These are phyloP conservation scores for Eucera pruinosa DNA, from an alignment of 2,888 invertebrate genomes.

Conservation along the genomic window DNA sequence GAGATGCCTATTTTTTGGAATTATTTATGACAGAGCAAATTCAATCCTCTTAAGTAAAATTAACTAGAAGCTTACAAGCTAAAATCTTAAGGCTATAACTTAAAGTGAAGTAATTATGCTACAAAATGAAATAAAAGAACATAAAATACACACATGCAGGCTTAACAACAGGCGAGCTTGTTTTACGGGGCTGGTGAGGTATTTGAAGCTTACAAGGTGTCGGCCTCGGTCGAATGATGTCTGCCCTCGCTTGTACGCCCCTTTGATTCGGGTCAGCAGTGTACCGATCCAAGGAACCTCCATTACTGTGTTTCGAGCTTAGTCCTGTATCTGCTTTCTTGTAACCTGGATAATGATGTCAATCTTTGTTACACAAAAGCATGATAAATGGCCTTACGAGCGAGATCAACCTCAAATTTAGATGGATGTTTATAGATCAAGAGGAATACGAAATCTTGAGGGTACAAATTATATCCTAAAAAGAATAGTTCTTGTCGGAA, in stretches of 20 bases:
- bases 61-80: neutral
- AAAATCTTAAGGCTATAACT: neutral
- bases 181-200: slow-evolving; percentile 81
- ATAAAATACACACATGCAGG: slow-evolving; percentile 83
- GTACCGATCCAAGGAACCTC: slow-evolving; percentile 87
- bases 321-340: slow-evolving; percentile 82
- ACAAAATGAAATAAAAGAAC: slow-evolving; percentile 63
- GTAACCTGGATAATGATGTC: slow-evolving; percentile 79
- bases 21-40: too few relatives aligned
- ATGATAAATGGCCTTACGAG: neutral
- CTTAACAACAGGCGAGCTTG: slow-evolving; percentile 81
- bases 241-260: slow-evolving; percentile 88
- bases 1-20: too few relatives aligned
- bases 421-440: too few relatives aligned
- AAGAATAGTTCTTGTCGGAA: too few relatives aligned
- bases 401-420: neutral
- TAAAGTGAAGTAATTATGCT: slow-evolving; percentile 45
- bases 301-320: slow-evolving; percentile 84
- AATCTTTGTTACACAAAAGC: slow-evolving; percentile 28
- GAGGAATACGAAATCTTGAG: neutral
- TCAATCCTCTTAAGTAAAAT: neutral
- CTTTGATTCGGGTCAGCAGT: slow-evolving; percentile 92
- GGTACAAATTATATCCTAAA: neutral
- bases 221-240: slow-evolving; percentile 90
- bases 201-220: slow-evolving; percentile 87